Evolutionary conservation across 2,113 vertebrate species (phyloP).

Genomic region (Cyanocitta stelleri): DNA sequence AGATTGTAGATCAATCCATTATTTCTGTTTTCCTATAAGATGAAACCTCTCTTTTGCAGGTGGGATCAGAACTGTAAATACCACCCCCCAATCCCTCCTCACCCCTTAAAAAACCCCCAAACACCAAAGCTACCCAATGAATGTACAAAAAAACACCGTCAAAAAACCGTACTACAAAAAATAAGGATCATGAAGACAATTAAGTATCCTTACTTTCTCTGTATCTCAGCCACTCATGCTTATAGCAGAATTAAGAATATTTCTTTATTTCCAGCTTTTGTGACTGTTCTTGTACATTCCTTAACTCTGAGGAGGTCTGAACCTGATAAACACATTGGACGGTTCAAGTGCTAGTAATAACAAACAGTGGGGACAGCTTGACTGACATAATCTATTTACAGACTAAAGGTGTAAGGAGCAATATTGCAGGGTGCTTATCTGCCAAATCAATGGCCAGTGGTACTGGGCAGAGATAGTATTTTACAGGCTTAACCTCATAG

Average conservation of each 20-base stretch:
- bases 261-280: background rate
- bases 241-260: background rate
- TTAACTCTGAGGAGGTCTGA: background rate
- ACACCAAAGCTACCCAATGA: background rate
- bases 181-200: background rate
- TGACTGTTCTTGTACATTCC: background rate
- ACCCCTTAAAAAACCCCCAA: rapidly evolving
- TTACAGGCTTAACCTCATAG: background rate
- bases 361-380: background rate
- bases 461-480: background rate
- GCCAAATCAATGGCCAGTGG: background rate
- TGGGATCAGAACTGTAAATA: background rate
- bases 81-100: rapidly evolving
- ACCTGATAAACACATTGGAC: background rate
- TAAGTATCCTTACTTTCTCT: background rate
- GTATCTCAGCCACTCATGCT: background rate
- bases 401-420: background rate
- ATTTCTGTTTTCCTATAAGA: background rate
- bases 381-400: constrained; percentile 14
- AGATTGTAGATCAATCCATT: background rate
- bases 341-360: background rate
- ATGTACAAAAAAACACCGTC: background rate
- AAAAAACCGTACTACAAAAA: background rate
- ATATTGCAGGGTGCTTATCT: background rate
- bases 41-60: background rate